These are phyloP conservation scores for Parapristionchus giblindavisi DNA, from an alignment of 2,888 invertebrate species.

Conservation along the genomic window DNA sequence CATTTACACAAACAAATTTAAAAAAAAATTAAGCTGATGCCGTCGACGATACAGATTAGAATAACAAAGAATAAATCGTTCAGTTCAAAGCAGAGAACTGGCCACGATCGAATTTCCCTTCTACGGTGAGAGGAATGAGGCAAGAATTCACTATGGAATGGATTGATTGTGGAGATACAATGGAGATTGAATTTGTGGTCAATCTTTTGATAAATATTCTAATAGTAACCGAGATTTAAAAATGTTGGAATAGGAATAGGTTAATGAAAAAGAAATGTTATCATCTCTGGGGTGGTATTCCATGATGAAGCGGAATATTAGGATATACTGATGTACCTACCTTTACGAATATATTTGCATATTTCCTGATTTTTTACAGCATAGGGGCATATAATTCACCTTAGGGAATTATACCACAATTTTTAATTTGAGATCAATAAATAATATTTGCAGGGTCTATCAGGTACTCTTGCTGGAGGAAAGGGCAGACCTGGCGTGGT, in stretches of 20 bases:
- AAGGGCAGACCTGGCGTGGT: slow-evolving; percentile 61
- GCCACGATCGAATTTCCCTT: slow-evolving; percentile 28
- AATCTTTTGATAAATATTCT: too few species aligned
- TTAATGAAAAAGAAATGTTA: too few species aligned
- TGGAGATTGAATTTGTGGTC: slow-evolving; percentile 52
- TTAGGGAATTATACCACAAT: too few species aligned
- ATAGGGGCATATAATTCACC: not conserved
- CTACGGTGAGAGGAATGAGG: slow-evolving; percentile 30
- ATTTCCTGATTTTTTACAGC: not conserved
- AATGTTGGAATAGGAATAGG: too few species aligned
- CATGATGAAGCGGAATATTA: too few species aligned
- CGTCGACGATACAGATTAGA: too few species aligned
- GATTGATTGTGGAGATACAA: slow-evolving; percentile 49
- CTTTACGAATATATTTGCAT: too few species aligned
- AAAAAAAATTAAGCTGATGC: not conserved
- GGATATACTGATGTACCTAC: too few species aligned
- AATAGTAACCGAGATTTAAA: too few species aligned
- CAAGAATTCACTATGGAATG: slow-evolving; percentile 58
- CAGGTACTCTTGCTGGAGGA: slow-evolving; percentile 55
- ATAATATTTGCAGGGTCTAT: slow-evolving; percentile 44
- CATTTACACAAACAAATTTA: not conserved
- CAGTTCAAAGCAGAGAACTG: slow-evolving; percentile 34
- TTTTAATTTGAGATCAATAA: too few species aligned
- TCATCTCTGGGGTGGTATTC: too few species aligned
- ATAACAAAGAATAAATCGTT: too few species aligned